Evolutionary conservation across 2,797 vertebrate genomes (phyloP).

Genomic region (Lagodon rhomboides): DNA sequence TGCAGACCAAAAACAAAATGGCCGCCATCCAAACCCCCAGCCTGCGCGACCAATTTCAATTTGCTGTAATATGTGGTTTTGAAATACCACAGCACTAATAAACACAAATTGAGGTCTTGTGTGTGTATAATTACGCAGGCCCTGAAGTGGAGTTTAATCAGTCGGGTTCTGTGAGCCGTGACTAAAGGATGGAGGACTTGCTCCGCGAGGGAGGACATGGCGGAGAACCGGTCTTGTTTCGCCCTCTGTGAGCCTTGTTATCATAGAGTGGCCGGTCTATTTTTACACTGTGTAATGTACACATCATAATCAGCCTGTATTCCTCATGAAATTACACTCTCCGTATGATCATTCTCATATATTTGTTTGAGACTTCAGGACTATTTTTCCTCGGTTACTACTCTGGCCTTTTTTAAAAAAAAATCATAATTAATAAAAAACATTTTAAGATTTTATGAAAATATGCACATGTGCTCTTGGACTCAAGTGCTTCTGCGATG

Average conservation of each 20-base stretch:
- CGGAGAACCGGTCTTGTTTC: background rate
- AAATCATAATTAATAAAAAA: background rate
- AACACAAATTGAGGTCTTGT: constrained; percentile 74
- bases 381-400: constrained; percentile 3
- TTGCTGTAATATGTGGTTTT: constrained; percentile 70
- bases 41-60: constrained; percentile 60
- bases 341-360: background rate
- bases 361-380: background rate
- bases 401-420: background rate
- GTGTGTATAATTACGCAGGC: constrained; percentile 69
- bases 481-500: background rate
- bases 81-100: constrained; percentile 70
- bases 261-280: background rate
- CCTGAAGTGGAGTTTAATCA: constrained; percentile 71
- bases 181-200: constrained; percentile 44
- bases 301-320: background rate
- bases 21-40: constrained; percentile 58
- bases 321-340: background rate
- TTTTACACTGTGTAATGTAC: background rate
- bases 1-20: constrained; percentile 51
- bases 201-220: constrained; percentile 17
- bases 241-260: constrained; percentile 8
- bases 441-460: background rate
- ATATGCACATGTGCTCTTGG: background rate
- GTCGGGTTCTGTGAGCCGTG: constrained; percentile 53